These are phyloP conservation scores for Eupithecia pulchellata DNA, from an alignment of 2,888 invertebrate species.

Conservation along the genomic window DNA sequence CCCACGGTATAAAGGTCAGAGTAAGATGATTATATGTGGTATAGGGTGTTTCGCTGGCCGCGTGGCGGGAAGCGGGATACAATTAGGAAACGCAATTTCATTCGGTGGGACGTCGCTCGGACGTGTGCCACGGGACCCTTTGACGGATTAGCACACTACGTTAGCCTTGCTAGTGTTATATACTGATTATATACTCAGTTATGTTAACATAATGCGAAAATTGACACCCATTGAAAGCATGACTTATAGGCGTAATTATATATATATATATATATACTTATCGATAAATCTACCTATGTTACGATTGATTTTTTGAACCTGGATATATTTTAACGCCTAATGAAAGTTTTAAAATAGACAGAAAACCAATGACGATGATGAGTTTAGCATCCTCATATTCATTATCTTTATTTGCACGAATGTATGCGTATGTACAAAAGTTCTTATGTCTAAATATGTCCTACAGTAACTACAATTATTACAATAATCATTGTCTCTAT, in stretches of 20 bases:
- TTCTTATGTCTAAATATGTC: too few species aligned
- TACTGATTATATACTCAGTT: constrained; percentile 25
- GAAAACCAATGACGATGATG: neutral
- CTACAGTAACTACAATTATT: too few species aligned
- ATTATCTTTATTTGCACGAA: too few species aligned
- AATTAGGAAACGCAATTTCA: constrained; percentile 80
- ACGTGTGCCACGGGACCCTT: constrained; percentile 38
- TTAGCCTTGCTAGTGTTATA: constrained; percentile 32
- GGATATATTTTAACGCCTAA: neutral
- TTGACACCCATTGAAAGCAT: neutral
- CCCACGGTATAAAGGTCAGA: constrained; percentile 36
- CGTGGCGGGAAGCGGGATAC: constrained; percentile 76
- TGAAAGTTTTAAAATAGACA: neutral
- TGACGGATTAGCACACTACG: constrained; percentile 35
- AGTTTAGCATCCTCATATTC: too few species aligned
- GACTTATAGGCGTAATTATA: neutral
- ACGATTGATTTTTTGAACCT: neutral
- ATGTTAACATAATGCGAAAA: constrained; percentile 2
- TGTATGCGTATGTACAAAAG: too few species aligned
- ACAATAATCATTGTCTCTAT: too few species aligned
- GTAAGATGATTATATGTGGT: constrained; percentile 28
- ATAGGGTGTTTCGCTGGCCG: constrained; percentile 66
- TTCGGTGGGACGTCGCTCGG: constrained; percentile 51
- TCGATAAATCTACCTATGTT: neutral
- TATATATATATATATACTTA: neutral